Percentiles rank a stretch among this genome's conserved stretches.
Evolutionary conservation across 2,113 vertebrate genomes (phyloP).

Genomic region (Thymallus thymallus): DNA sequence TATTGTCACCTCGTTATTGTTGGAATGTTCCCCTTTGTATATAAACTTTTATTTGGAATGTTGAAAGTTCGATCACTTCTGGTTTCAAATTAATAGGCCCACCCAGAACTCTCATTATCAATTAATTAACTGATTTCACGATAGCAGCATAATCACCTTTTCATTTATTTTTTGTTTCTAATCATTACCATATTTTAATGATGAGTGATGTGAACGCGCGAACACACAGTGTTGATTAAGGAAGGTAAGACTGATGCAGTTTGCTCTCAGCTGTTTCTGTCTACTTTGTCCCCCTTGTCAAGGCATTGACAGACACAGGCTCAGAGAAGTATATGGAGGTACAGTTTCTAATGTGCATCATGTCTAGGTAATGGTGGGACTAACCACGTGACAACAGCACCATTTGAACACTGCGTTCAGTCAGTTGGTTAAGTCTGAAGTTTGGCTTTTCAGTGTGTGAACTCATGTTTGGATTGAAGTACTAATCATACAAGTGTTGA

Average conservation of each 20-base stretch:
- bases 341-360: conserved; percentile 65
- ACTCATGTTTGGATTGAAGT: not conserved
- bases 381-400: not conserved
- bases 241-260: not conserved
- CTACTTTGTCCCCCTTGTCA: conserved; percentile 55
- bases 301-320: conserved; percentile 89
- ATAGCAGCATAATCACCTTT: no score
- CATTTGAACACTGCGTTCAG: conserved; percentile 6
- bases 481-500: not conserved
- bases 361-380: conserved; percentile 47
- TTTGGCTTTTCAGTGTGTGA: not conserved
- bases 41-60: no score
- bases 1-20: no score
- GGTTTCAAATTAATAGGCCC: no score
- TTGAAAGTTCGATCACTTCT: no score
- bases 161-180: no score
- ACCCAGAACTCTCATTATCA: no score
- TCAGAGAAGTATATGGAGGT: conserved; percentile 83
- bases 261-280: not conserved
- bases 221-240: not conserved
- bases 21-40: no score
- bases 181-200: no score
- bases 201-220: no score
- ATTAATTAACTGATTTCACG: no score
- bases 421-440: not conserved